Base-by-base conservation (phyloP, 2,113 vertebrate species). In the Camelus dromedarius region DNA sequence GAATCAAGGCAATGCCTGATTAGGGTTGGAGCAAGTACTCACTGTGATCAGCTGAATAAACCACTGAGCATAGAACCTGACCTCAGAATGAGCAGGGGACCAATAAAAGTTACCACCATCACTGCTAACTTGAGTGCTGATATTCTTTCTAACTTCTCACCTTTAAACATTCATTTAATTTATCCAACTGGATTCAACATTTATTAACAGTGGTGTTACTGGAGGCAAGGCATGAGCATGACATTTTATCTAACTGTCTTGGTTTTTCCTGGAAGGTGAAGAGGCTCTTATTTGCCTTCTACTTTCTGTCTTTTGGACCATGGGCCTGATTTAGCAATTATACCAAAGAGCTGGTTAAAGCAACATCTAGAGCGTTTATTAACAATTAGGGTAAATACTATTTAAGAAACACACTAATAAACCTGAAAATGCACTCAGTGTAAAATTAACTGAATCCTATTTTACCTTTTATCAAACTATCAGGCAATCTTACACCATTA, bases 371-470 rank as follows among this genome's bases (percentile, higher is more conserved):
- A 77, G 15, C 18, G 60, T 4, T 70, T 42, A 50, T 20, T 70
- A 52, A 84, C 26, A 81, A 35, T 54, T 46, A 92, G 30, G 48
- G 35, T 80, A 50, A 46, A 73, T 14, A 62, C n/a, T 52, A 7
- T 62, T 89, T 93, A 76, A 84, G 48, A 54, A 76, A 87, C 11
- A 92, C 7, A 32, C 14, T 38, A 22, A 13, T 16, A 80, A 58
- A 80, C 5, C 66, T 81, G 11, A 73, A 87, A 87, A 79, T 35
- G 16, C 3, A 73, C 56, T 82, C 20, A n/a, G 28, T 80, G 20
- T 35, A 54, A 95, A 54, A 42, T 48, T 9, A 96, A 85, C 16
- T 77, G n/a, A 84, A 62, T 50, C 18, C 28, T 81, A 56, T 67
- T 91, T 85, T 3, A 19, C 20, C 22, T 35, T 84, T 24, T 89